phyloP scores from a whole-genome alignment of 2,888 invertebrate species.

The Diaprepes abbreviatus region DNA sequence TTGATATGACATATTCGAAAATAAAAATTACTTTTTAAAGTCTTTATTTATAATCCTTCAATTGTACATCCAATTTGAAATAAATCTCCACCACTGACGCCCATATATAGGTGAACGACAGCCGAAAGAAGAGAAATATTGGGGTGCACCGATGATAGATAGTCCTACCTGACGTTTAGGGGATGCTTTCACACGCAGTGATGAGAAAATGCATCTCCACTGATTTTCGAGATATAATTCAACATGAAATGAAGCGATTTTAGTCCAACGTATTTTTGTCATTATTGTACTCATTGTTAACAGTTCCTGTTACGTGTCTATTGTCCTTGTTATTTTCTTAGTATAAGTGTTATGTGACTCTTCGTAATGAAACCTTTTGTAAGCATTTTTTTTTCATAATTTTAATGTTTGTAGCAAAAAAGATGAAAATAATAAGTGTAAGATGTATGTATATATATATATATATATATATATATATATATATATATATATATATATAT shows the following conservation, averaged over 20 bases:
- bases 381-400: background rate
- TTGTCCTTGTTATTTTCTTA: background rate
- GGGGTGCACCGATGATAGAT: constrained; percentile 59
- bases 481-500: no score
- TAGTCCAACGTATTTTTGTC: constrained; percentile 37
- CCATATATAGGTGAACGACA: constrained; percentile 32
- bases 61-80: no score
- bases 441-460: no score
- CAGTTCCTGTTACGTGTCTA: constrained; percentile 5
- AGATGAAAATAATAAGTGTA: no score
- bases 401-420: no score
- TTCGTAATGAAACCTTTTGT: background rate
- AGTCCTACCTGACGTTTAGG: constrained; percentile 56
- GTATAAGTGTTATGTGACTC: constrained; percentile 11
- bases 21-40: no score
- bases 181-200: constrained; percentile 48
- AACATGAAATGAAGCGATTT: constrained; percentile 32
- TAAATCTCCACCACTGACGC: constrained; percentile 27
- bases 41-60: no score
- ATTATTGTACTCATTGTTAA: constrained; percentile 36
- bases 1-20: no score
- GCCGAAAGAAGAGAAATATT: constrained; percentile 45
- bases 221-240: constrained; percentile 39
- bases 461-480: no score
- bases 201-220: constrained; percentile 47